Evolutionary conservation across 2,797 vertebrate species (phyloP), one percentile per base, ranked within the genome.

Genomic region (Neopelma chrysocephalum): DNA sequence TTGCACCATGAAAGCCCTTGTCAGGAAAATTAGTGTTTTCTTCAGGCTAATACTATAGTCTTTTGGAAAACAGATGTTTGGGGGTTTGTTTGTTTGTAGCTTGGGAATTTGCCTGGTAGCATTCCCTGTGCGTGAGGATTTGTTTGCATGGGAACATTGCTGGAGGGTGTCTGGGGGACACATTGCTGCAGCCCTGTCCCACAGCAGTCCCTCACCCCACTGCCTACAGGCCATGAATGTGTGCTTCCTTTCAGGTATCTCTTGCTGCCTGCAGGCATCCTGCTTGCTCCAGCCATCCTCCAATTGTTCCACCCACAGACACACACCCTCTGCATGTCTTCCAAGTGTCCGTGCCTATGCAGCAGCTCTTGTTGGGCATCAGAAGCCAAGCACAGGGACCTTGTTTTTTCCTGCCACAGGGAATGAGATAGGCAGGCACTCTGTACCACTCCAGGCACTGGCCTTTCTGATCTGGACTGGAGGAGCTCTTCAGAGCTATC

Each of bases 331-430:
- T 57, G 42, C 5, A 1, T 7, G 25, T 72, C 38, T 87, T 66
- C 32, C 27, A 21, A 2, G 4, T 22, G 42, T 65, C 72, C 1
- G 0, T 40, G 36, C 34, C 27, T 3, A 2, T 10, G 40, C 36
- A 68, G 40, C 54, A 76, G 71, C 26, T 56, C n/a, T 45, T 84
- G 31, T 19, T 64, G 51, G 61, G 36, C n/a, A 42, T 48, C 26
- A 20, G 54, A 79, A 83, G 51, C 22, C 60, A 73, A 27, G 51
- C 5, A 18, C n/a, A 57, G 38, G 40, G 22, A 47, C 15, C 3
- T 26, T 40, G 34, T 1, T 77, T 61, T 61, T 58, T 15, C 29
- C 6, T 8, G 10, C 7, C 7, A 18, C 3, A 18, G n/a, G 4
- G 57, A 62, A 43, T 16, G n/a, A 66, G 32, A 4, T 54, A 21